A percentile compares a stretch with the other conserved stretches of the same genome.
Conservation (phyloP, 2,113 vertebrate genomes). For the Laticauda colubrina region DNA sequence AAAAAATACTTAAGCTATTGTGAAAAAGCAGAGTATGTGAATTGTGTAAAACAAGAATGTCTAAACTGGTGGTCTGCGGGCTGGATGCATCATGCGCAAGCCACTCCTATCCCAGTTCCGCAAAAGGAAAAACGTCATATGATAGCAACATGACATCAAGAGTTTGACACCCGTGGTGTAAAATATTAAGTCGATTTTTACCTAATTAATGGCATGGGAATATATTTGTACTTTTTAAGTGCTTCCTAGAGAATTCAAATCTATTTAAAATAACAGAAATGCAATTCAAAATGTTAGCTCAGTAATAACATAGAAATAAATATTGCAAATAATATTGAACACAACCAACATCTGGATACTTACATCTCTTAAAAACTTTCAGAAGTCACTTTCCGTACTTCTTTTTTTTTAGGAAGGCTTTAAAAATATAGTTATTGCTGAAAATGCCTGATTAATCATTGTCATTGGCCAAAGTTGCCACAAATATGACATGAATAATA, state of each 20-base stretch:
- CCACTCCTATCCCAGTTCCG: not conserved
- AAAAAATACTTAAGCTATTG: conserved; percentile 4
- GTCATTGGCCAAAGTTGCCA: not conserved
- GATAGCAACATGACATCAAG: not conserved
- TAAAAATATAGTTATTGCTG: not conserved
- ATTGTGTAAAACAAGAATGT: not conserved
- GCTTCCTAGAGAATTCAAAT: not conserved
- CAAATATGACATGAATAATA: not conserved
- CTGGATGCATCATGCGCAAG: not conserved
- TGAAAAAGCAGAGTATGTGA: not conserved
- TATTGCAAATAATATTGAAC: not conserved
- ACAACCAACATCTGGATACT: not conserved
- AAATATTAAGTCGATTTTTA: not conserved
- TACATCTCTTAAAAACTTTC: not conserved
- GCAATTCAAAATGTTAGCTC: not conserved
- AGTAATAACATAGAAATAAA: not conserved
- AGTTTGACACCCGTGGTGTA: not conserved
- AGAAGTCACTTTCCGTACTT: not conserved
- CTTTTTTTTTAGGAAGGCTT: not conserved
- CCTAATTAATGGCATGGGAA: not conserved
- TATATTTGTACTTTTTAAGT: not conserved
- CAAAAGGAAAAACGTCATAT: not conserved
- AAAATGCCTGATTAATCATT: not conserved
- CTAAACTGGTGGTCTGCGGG: not conserved
- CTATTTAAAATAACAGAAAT: not conserved